Conservation (phyloP, 2,888 invertebrate genomes). For the Apantesis nais region DNA sequence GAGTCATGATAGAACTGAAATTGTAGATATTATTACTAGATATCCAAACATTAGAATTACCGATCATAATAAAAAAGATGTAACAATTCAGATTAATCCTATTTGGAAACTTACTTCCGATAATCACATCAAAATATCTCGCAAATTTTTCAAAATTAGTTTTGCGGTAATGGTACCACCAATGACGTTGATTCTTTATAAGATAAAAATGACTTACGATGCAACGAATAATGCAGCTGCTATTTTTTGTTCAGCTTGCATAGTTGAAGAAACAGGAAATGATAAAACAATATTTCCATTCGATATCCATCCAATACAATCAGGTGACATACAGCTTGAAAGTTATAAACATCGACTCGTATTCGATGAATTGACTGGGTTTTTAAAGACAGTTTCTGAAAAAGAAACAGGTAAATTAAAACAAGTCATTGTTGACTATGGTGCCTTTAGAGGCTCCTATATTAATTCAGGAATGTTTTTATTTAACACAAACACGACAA, state of each 20-base stretch:
- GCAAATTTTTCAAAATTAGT: constrained; percentile 85
- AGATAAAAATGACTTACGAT: constrained; percentile 74
- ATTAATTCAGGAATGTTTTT: constrained; percentile 97
- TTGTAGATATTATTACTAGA: constrained; percentile 89
- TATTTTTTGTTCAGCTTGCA: constrained; percentile 67
- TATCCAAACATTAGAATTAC: constrained; percentile 90
- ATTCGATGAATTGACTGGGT: constrained; percentile 93
- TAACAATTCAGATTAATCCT: constrained; percentile 73
- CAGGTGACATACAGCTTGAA: constrained; percentile 93
- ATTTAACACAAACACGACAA: constrained; percentile 94
- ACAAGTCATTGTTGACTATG: constrained; percentile 87
- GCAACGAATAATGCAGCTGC: constrained; percentile 65
- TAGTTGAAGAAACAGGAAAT: constrained; percentile 54
- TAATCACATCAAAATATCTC: constrained; percentile 66
- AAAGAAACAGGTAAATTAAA: constrained; percentile 71
- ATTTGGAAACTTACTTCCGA: constrained; percentile 69
- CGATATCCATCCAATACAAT: constrained; percentile 88
- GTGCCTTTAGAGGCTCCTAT: constrained; percentile 94
- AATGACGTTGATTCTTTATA: constrained; percentile 90
- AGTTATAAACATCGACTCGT: constrained; percentile 91
- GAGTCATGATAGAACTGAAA: constrained; percentile 91
- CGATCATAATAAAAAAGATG: constrained; percentile 87
- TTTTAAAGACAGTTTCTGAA: constrained; percentile 91
- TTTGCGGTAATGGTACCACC: constrained; percentile 92
- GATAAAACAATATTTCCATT: constrained; percentile 57